These are phyloP conservation scores for Lochmaea crataegi DNA, from an alignment of 2,888 invertebrate genomes.

Conservation along the genomic window DNA sequence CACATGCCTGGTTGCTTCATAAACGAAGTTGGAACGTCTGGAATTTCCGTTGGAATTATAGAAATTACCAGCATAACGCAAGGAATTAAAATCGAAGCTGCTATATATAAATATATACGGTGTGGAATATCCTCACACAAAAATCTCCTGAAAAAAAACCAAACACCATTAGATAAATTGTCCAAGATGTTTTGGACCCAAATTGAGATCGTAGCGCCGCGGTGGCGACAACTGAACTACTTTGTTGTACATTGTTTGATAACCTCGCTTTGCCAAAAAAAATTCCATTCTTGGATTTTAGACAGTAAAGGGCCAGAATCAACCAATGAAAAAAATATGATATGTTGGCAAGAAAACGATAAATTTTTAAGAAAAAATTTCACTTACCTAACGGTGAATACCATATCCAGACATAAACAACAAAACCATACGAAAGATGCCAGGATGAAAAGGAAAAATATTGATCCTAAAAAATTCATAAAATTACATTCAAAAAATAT, in stretches of 20 bases:
- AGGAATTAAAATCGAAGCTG: slow-evolving; percentile 48
- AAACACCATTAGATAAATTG: not conserved
- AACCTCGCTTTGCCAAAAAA: too few species aligned
- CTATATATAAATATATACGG: slow-evolving; percentile 46
- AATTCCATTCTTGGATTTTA: too few species aligned
- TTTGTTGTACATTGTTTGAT: too few species aligned
- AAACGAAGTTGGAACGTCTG: slow-evolving; percentile 54
- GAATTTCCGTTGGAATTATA: slow-evolving; percentile 46
- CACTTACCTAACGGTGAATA: slow-evolving; percentile 55
- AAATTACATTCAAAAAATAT: not conserved
- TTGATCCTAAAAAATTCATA: slow-evolving; percentile 53
- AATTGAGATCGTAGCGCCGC: too few species aligned
- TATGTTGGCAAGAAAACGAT: too few species aligned
- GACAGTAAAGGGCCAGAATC: too few species aligned
- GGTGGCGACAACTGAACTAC: not conserved
- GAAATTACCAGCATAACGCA: slow-evolving; percentile 51
- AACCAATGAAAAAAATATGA: too few species aligned
- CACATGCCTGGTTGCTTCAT: slow-evolving; percentile 52
- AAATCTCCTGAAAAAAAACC: slow-evolving; percentile 1
- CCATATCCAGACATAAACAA: slow-evolving; percentile 56
- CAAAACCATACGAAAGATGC: slow-evolving; percentile 57
- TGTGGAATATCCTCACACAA: not conserved
- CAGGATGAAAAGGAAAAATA: slow-evolving; percentile 57
- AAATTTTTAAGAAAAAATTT: too few species aligned
- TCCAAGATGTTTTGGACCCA: too few species aligned